phyloP scores from a whole-genome alignment of 2,797 vertebrate genomes.

The Myiotriccus ornatus region DNA sequence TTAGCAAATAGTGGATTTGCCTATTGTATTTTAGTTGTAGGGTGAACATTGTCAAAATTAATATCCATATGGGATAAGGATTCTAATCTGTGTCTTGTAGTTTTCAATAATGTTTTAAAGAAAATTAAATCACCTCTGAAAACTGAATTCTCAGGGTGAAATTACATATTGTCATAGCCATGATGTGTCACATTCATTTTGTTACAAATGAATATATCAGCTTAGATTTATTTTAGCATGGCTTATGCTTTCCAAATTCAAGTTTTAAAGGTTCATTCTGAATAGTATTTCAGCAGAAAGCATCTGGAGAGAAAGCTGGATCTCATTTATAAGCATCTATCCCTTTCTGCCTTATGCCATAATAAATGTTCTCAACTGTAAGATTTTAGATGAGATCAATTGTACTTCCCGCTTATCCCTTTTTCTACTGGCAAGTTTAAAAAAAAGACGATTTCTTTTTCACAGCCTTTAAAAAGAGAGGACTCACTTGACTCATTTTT shows the following conservation, averaged over 20 bases:
- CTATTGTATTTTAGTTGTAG: slow-evolving; percentile 26
- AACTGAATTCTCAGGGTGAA: slow-evolving; percentile 69
- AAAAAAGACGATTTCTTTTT: slow-evolving; percentile 56
- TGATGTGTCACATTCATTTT: slow-evolving; percentile 60
- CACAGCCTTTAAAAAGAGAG: slow-evolving; percentile 38
- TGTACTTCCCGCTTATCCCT: slow-evolving; percentile 39
- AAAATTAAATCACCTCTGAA: slow-evolving; percentile 71
- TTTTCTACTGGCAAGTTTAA: slow-evolving; percentile 53
- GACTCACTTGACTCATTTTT: slow-evolving; percentile 61
- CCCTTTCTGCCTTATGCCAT: slow-evolving; percentile 62
- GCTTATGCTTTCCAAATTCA: slow-evolving; percentile 50
- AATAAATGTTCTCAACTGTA: slow-evolving; percentile 66
- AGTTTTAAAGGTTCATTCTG: slow-evolving; percentile 61
- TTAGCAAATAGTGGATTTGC: slow-evolving; percentile 41
- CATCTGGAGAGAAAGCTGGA: slow-evolving; percentile 62
- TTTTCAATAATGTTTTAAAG: slow-evolving; percentile 69
- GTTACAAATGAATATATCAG: slow-evolving; percentile 70
- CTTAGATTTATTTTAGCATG: slow-evolving; percentile 72
- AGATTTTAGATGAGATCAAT: slow-evolving; percentile 74
- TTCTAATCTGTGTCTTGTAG: slow-evolving; percentile 56
- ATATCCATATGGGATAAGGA: slow-evolving; percentile 37
- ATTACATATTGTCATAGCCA: slow-evolving; percentile 56
- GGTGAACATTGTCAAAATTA: slow-evolving; percentile 60
- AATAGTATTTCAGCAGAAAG: slow-evolving; percentile 68
- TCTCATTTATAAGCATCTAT: slow-evolving; percentile 71